A percentile compares a stretch with the other conserved stretches of the same genome.
Evolutionary conservation across 2,888 invertebrate species (phyloP).

Genomic region (Tetragonula carbonaria): DNA sequence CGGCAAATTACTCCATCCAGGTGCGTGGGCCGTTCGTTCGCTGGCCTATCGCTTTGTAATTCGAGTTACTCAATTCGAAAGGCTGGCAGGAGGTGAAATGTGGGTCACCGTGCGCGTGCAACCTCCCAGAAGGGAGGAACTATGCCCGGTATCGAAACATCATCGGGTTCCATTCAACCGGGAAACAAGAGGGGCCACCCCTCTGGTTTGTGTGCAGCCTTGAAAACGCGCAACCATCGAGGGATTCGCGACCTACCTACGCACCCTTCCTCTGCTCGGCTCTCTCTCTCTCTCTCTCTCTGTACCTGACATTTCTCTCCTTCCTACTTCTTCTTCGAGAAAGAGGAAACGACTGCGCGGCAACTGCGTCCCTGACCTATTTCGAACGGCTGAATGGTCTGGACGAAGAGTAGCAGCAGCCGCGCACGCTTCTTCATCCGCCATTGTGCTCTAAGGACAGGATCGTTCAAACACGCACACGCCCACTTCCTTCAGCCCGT

Average conservation of each 20-base stretch:
- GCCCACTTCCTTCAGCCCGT: conserved; percentile 69
- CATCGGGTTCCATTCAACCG: conserved; percentile 48
- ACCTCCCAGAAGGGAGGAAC: conserved; percentile 4
- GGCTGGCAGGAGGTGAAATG: conserved; percentile 28
- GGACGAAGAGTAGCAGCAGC: conserved; percentile 41
- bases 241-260: conserved; percentile 51
- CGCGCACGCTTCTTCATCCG: conserved; percentile 37
- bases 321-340: conserved; percentile 48
- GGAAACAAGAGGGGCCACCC: conserved; percentile 48
- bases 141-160: conserved; percentile 34
- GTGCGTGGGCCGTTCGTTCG: conserved; percentile 26
- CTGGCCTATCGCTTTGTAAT: conserved; percentile 45
- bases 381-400: conserved; percentile 68
- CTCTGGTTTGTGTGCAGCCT: conserved; percentile 26
- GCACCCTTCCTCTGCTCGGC: conserved; percentile 15
- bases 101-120: conserved; percentile 37
- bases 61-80: conserved; percentile 48
- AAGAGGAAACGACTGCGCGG: conserved; percentile 66
- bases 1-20: conserved; percentile 31
- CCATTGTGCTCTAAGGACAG: conserved; percentile 57
- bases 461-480: conserved; percentile 48
- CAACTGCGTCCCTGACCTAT: conserved; percentile 75
- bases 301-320: conserved; percentile 51
- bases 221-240: conserved; percentile 32
- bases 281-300: background rate